Evolutionary conservation across 2,113 vertebrate genomes (phyloP), one percentile per base, ranked within the genome.

Genomic region (Psittacara wagleri): DNA sequence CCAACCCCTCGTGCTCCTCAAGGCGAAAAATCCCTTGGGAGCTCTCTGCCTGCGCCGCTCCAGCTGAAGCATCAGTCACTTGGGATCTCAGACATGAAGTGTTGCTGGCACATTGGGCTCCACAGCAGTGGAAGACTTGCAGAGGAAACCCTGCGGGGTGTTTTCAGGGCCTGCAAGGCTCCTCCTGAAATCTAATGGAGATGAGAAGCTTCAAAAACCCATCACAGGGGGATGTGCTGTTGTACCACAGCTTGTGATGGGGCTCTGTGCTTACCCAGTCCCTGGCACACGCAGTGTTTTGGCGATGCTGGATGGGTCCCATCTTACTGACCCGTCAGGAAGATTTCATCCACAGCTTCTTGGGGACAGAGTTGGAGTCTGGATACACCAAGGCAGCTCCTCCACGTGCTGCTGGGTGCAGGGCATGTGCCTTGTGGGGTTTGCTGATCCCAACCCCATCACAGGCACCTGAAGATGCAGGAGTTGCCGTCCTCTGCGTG

Each of bases 121-220:
- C 3, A 23, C 46, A 2, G 49, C 1, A 7, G 16, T 76, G 82
- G 44, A 52, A 31, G 28, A 46, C 62, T 22, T 0, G 0, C 2
- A 0, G 84, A n/a, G 57, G 20, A 72, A 75, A 79, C 57, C 48
- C 73, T 48, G 31, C 0, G 10, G 44, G 24, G 28, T 54, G 44
- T 31, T 18, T 49, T 29, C 22, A 15, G 31, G 11, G 55, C 55
- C 29, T 5, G 35, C 39, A 54, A 35, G 39, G 39, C 75, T 90
- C 41, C 28, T 4, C 15, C 66, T 43, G 79, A 24, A 66, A 25
- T 62, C 48, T 33, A 15, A n/a, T 22, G 41, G 41, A 62, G 39
- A n/a, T 2, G 49, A 52, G 86, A 33, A 64, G 62, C 35, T 82
- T 43, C 51, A 67, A 28, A 49, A 28, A 49, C 18, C 25, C n/a